phyloP scores from a whole-genome alignment of 2,113 vertebrate species.

The Ictalurus furcatus region DNA sequence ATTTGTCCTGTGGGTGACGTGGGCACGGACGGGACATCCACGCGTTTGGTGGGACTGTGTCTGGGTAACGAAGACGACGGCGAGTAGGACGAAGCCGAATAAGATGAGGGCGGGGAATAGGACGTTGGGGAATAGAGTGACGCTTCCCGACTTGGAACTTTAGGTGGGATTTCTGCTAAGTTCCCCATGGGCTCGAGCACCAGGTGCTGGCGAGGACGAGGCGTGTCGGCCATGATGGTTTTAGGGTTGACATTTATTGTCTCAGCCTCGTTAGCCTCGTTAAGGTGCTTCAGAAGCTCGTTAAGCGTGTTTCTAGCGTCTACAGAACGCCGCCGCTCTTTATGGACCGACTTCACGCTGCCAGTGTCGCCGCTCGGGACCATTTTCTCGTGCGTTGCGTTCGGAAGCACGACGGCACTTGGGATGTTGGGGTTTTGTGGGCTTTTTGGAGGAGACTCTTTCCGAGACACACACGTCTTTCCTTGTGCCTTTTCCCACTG shows the following conservation, averaged over 20 bases:
- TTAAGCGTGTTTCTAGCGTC: constrained; percentile 96
- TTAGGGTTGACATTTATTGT: constrained; percentile 76
- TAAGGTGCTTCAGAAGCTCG: constrained; percentile 95
- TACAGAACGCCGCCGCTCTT: constrained; percentile 90
- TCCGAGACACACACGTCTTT: constrained; percentile 80
- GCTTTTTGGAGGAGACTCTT: constrained; percentile 83
- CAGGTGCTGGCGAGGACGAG: constrained; percentile 85
- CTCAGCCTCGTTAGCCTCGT: constrained; percentile 71
- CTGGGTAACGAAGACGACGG: constrained; percentile 93
- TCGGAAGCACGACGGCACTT: constrained; percentile 95
- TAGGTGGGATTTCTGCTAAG: constrained; percentile 90
- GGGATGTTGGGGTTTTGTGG: constrained; percentile 92
- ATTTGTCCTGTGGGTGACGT: constrained; percentile 84
- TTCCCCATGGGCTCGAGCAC: constrained; percentile 91
- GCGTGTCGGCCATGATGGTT: constrained; percentile 87
- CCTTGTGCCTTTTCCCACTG: constrained; percentile 84
- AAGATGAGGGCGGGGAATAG: constrained; percentile 53
- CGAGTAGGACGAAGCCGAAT: constrained; percentile 86
- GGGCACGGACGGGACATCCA: constrained; percentile 89
- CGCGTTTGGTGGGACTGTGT: constrained; percentile 95
- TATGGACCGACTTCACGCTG: constrained; percentile 80
- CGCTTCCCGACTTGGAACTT: constrained; percentile 92
- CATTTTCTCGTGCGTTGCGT: constrained; percentile 93
- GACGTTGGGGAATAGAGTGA: constrained; percentile 96
- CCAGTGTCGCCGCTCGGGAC: constrained; percentile 80